A percentile compares a stretch with the other conserved stretches of the same genome.
These are phyloP conservation scores for Conus canariensis DNA, from an alignment of 2,888 invertebrate species.

Conservation along the genomic window DNA sequence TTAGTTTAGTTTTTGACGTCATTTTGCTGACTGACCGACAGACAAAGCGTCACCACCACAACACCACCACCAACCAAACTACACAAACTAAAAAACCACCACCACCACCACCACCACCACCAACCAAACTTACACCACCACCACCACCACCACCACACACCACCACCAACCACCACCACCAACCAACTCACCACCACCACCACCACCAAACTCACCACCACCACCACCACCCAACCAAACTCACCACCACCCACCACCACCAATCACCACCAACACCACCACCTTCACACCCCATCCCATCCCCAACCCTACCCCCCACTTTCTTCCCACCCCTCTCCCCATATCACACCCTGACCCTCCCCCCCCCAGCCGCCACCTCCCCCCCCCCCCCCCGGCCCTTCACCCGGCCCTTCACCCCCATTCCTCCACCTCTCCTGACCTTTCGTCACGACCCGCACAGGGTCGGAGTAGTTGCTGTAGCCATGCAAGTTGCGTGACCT, in stretches of 20 bases:
- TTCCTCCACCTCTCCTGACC: constrained; percentile 5
- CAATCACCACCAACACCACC: neutral
- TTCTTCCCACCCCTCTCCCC: no score
- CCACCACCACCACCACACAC: neutral
- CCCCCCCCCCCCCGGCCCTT: neutral
- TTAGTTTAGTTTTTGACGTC: no score
- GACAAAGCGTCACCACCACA: no score
- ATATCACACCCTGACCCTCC: neutral
- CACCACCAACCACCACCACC: neutral
- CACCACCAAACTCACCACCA: neutral
- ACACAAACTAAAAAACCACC: no score
- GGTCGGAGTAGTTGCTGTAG: constrained; percentile 44
- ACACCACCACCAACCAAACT: no score
- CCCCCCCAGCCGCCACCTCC: neutral
- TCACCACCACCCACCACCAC: neutral
- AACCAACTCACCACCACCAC: neutral
- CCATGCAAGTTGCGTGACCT: constrained; percentile 37
- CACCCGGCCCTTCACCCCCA: neutral
- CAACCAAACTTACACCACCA: neutral
- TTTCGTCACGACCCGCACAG: constrained; percentile 14
- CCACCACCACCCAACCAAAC: neutral
- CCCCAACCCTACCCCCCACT: no score
- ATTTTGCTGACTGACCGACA: no score
- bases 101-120: neutral
- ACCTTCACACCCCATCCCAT: neutral